phyloP scores from a whole-genome alignment of 2,888 invertebrate genomes.

The Cataglyphis rosenhaueri region DNA sequence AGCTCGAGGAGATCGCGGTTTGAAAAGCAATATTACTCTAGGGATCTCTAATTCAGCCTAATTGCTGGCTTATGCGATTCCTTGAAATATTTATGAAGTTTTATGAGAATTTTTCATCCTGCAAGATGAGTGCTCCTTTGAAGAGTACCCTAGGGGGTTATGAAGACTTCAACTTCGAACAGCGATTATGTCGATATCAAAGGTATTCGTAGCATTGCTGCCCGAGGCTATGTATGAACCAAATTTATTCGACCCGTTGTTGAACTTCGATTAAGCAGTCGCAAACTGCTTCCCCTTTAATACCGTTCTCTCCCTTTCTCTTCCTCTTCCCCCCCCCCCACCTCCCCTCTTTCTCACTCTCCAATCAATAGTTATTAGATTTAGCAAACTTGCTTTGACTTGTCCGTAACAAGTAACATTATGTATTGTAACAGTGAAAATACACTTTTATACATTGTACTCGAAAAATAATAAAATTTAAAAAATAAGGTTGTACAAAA shows the following conservation, averaged over 20 bases:
- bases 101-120: slow-evolving; percentile 76
- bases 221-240: background rate
- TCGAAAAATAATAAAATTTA: background rate
- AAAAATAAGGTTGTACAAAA: background rate
- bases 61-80: slow-evolving; percentile 76
- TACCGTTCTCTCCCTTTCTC: background rate
- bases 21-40: slow-evolving; percentile 68
- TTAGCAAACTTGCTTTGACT: slow-evolving; percentile 27
- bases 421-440: background rate
- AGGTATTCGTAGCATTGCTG: slow-evolving; percentile 37
- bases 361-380: slow-evolving; percentile 34
- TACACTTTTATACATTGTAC: background rate
- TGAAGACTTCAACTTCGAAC: slow-evolving; percentile 41
- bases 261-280: slow-evolving; percentile 53
- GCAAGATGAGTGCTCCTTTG: slow-evolving; percentile 44
- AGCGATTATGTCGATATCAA: slow-evolving; percentile 67
- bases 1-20: slow-evolving; percentile 30
- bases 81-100: slow-evolving; percentile 78
- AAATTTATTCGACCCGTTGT: slow-evolving; percentile 42
- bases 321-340: background rate
- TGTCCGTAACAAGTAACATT: slow-evolving; percentile 15
- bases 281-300: slow-evolving; percentile 35
- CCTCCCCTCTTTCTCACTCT: background rate
- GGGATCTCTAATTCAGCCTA: slow-evolving; percentile 70
- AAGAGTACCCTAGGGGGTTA: slow-evolving; percentile 49